Base-by-base conservation (phyloP, 2,888 invertebrate genomes). In the Julus scandinavius region DNA sequence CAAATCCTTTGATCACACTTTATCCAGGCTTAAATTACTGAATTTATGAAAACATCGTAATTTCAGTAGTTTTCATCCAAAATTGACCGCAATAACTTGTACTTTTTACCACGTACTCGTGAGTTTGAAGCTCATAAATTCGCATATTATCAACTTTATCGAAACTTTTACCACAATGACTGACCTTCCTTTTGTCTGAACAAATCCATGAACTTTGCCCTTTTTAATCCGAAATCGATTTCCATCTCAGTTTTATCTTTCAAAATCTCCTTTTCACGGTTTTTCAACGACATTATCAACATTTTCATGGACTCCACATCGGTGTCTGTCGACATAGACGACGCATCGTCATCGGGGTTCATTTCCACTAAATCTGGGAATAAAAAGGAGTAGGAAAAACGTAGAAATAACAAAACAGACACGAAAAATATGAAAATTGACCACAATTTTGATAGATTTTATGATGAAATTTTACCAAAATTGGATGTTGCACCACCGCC, bases 141-240 rank as follows among this genome's bases (percentile, higher is more conserved):
- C 29, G 29, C 29, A 29, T 29, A 29, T 29, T 29, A 29, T 29
- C 29, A 29, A 29, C 29, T 29, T 29, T 29, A 29, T 29, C 29
- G 29, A 29, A 29, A 29, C 29, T 29, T 29, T 29, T 29, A 29
- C 29, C 29, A 88, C 17, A n/a, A 83, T 13, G 83, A 15, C 90
- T 91, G 93, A 96, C 97, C 96, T 95, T 98, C 98, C 94, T 98
- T 98, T 92, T 97, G 97, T 91, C 98, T 94, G 93, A 96, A 98
- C 89, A 98, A 93, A 91, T 97, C 97, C 94, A 97, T 98, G 94
- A 98, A 95, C 94, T 96, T 96, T 72, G 97, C 98, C 91, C 98
- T 94, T 92, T 98, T 98, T 89, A 95, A 93, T 92, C 98, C 96
- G 93, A 97, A 98, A 92, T 98, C 97, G 90, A 95, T 96, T 91